A percentile compares a stretch with the other conserved stretches of the same genome.
Conservation (phyloP, 2,113 vertebrate genomes). For the Oostethus manadensis region DNA sequence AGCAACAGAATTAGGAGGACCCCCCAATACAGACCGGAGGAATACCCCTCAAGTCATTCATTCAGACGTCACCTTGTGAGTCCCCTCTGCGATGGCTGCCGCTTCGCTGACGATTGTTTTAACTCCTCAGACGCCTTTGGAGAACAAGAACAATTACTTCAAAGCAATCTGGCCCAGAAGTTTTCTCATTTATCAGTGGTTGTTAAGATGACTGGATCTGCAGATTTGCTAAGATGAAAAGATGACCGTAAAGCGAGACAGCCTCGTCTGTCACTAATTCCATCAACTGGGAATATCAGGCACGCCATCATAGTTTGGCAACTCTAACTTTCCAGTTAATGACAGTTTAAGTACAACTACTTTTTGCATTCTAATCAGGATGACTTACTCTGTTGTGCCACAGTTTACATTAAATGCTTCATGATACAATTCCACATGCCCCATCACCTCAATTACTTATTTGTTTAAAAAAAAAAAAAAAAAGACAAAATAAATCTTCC, state of each 20-base stretch:
- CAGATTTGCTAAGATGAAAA: no score
- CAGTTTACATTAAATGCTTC: no score
- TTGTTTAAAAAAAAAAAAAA: no score
- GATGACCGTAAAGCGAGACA: not conserved
- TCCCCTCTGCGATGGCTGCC: slow-evolving; percentile 43
- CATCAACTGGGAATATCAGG: no score
- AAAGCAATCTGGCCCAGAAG: not conserved
- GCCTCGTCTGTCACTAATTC: not conserved
- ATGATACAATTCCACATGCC: no score
- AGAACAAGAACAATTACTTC: slow-evolving; percentile 2
- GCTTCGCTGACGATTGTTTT: slow-evolving; percentile 30
- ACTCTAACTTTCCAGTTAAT: not conserved
- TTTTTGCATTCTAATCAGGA: not conserved
- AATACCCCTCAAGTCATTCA: not conserved
- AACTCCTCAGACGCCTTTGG: slow-evolving; percentile 51
- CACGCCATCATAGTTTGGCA: no score
- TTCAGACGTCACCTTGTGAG: slow-evolving; percentile 45
- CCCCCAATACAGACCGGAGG: not conserved
- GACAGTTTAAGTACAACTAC: not conserved
- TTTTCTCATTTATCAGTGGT: no score
- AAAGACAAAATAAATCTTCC: no score
- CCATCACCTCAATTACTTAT: no score
- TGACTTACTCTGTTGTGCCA: no score
- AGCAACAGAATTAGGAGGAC: not conserved
- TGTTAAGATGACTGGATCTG: no score